A percentile compares a stretch with the other conserved stretches of the same genome.
These are phyloP conservation scores for Phengaris alcon DNA, from an alignment of 2,888 invertebrate species.

Conservation along the genomic window DNA sequence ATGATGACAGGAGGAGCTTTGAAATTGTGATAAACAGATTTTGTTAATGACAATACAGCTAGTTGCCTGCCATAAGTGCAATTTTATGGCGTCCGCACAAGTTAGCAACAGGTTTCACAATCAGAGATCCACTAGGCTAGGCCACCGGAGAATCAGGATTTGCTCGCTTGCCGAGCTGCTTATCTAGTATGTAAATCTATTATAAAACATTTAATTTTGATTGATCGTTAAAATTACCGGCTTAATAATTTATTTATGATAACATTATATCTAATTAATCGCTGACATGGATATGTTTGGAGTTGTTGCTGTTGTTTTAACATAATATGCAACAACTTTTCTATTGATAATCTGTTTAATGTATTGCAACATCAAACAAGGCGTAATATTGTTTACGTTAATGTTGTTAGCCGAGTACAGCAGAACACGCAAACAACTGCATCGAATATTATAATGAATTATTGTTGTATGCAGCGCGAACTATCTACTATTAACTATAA, in stretches of 20 bases:
- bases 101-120: no score
- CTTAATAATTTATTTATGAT: conserved; percentile 2
- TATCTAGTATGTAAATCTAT: not conserved
- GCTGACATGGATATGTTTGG: not conserved
- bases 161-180: not conserved
- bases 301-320: not conserved
- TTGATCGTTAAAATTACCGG: not conserved
- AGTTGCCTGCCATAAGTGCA: no score
- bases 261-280: conserved; percentile 19
- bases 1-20: no score
- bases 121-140: no score
- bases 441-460: not conserved
- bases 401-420: not conserved
- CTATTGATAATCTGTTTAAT: conserved; percentile 1
- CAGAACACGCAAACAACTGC: not conserved
- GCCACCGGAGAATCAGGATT: not conserved
- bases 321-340: not conserved
- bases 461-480: not conserved
- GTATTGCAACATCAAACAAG: not conserved
- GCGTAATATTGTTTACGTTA: not conserved
- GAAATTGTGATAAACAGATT: no score
- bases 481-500: no score
- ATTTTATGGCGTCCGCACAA: no score
- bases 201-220: not conserved
- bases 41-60: no score